Evolutionary conservation across 2,888 invertebrate species (phyloP).

Genomic region (Matsumyia berberina): DNA sequence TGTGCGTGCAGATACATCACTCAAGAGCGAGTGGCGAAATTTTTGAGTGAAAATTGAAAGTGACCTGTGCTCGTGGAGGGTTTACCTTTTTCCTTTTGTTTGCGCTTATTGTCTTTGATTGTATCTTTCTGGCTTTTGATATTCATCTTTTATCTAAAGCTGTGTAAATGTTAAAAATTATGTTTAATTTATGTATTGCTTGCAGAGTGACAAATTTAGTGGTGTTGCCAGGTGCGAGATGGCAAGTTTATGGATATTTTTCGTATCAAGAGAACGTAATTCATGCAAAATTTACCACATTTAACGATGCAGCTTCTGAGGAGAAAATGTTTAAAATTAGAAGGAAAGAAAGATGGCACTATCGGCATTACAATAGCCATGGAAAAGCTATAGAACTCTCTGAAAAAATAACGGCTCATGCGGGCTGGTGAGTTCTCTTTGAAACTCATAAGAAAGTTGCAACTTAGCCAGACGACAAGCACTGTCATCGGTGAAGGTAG

Average conservation of each 20-base stretch:
- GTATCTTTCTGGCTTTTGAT: slow-evolving; percentile 61
- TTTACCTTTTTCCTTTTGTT: slow-evolving; percentile 19
- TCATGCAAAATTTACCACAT: too few species aligned
- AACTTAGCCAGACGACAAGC: too few species aligned
- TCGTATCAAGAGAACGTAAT: too few species aligned
- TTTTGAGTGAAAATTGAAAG: slow-evolving; percentile 58
- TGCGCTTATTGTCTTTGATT: slow-evolving; percentile 36
- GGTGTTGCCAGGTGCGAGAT: slow-evolving; percentile 62
- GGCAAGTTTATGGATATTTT: not conserved
- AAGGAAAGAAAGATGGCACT: too few species aligned
- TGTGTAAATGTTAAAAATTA: slow-evolving; percentile 70
- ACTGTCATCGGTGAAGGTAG: too few species aligned
- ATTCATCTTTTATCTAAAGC: slow-evolving; percentile 72
- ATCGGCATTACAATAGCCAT: too few species aligned
- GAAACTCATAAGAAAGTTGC: too few species aligned
- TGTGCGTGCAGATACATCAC: slow-evolving; percentile 41
- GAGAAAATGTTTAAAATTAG: too few species aligned
- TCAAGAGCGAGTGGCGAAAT: slow-evolving; percentile 61
- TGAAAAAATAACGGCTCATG: too few species aligned
- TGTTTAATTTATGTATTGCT: slow-evolving; percentile 70
- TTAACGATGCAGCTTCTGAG: too few species aligned
- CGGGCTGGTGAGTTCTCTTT: too few species aligned
- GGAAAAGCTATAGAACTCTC: too few species aligned
- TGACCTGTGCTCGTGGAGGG: slow-evolving; percentile 26
- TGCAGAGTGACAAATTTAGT: slow-evolving; percentile 37